phyloP scores from a whole-genome alignment of 2,797 vertebrate species.

The Aeoliscus strigatus region DNA sequence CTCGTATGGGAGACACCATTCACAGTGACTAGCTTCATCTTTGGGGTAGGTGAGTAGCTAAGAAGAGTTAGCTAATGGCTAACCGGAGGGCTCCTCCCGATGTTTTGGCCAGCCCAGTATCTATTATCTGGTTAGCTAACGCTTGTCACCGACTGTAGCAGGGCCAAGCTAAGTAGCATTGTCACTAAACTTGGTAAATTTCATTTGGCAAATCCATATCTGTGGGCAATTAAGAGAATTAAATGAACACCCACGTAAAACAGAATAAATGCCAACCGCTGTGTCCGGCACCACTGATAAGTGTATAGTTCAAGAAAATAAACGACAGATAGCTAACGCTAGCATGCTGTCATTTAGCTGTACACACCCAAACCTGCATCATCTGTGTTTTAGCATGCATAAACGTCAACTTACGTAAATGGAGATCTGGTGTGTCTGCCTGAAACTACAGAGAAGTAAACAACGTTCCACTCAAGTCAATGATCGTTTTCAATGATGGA shows the following conservation, averaged over 20 bases:
- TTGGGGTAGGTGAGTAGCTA: slow-evolving; percentile 46
- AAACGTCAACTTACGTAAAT: not conserved
- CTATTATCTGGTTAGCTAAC: slow-evolving; percentile 38
- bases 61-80: slow-evolving; percentile 35
- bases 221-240: not conserved
- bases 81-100: slow-evolving; percentile 28
- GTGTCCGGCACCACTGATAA: not conserved
- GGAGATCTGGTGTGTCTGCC: rapidly evolving
- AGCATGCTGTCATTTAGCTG: slow-evolving; percentile 62
- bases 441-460: not conserved
- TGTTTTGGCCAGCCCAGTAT: slow-evolving; percentile 21
- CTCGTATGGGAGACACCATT: slow-evolving; percentile 12
- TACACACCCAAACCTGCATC: slow-evolving; percentile 70
- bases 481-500: slow-evolving; percentile 2
- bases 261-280: not conserved
- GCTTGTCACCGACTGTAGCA: slow-evolving; percentile 26
- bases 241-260: not conserved
- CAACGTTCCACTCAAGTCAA: not conserved
- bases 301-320: not conserved
- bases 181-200: not conserved
- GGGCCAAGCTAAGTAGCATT: slow-evolving; percentile 30
- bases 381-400: slow-evolving; percentile 22
- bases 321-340: slow-evolving; percentile 34
- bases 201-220: not conserved
- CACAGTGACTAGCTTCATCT: slow-evolving; percentile 8